These are phyloP conservation scores for Siphonodentalium dalli DNA, from an alignment of 2,888 invertebrate species.

Conservation along the genomic window DNA sequence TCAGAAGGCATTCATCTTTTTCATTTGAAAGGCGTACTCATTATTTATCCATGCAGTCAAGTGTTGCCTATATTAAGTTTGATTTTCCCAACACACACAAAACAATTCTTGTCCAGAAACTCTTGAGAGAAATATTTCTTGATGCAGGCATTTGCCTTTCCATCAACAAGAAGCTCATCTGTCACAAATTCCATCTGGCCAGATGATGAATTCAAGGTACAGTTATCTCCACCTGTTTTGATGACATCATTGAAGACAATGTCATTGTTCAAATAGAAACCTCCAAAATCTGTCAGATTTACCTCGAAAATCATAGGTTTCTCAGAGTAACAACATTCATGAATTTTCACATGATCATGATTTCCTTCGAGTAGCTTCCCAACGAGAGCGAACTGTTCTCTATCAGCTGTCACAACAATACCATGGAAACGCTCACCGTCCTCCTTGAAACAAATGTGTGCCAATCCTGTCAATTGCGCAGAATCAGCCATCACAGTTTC, in stretches of 20 bases:
- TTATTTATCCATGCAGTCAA: too few relatives aligned
- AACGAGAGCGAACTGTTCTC: conserved; percentile 11
- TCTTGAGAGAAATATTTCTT: conserved; percentile 27
- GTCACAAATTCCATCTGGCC: conserved; percentile 30
- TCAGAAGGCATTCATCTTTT: too few relatives aligned
- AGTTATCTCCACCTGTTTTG: conserved; percentile 36
- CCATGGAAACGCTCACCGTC: conserved; percentile 12
- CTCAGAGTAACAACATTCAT: conserved; percentile 29
- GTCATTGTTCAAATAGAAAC: conserved; percentile 20
- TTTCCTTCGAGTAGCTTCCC: background rate
- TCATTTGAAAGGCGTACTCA: too few relatives aligned
- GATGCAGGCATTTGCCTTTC: conserved; percentile 26
- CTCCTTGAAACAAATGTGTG: conserved; percentile 16
- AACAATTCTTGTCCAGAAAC: conserved; percentile 14
- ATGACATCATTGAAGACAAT: conserved; percentile 26
- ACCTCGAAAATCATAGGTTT: conserved; percentile 12
- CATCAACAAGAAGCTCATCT: conserved; percentile 29
- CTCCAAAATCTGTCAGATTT: conserved; percentile 11
- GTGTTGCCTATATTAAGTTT: too few relatives aligned
- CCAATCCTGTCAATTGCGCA: conserved; percentile 12
- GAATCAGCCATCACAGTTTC: too few relatives aligned
- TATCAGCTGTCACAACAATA: conserved; percentile 1
- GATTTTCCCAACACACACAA: conserved; percentile 29
- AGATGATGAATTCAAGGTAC: conserved; percentile 28
- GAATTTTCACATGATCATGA: conserved; percentile 11